These are phyloP conservation scores for Neopelma chrysocephalum DNA, from an alignment of 2,797 vertebrate species.

Conservation along the genomic window DNA sequence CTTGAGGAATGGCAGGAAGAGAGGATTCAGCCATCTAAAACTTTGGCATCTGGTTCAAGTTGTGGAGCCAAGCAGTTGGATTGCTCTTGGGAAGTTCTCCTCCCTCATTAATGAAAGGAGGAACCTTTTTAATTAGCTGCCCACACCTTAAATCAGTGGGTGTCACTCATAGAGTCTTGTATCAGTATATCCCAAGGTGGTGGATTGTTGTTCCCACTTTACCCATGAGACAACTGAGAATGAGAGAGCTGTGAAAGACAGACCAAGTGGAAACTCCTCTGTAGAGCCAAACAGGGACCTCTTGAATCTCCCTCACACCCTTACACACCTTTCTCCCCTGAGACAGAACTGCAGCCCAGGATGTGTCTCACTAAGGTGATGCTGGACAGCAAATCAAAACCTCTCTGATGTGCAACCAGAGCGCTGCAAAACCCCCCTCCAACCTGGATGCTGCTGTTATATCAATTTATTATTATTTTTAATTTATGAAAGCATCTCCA, in stretches of 20 bases:
- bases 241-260: not conserved
- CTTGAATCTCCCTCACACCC: not conserved
- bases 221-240: not conserved
- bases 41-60: not conserved
- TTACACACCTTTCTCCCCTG: not conserved
- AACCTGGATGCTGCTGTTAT: not conserved
- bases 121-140: not conserved
- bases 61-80: not conserved
- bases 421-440: not conserved
- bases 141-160: not conserved
- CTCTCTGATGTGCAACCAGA: not conserved
- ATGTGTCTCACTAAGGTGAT: rapidly evolving
- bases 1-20: not conserved
- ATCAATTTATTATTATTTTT: not conserved
- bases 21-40: not conserved
- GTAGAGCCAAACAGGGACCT: not conserved
- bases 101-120: not conserved
- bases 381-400: not conserved
- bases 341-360: not conserved
- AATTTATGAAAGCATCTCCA: not conserved
- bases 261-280: not conserved
- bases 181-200: not conserved
- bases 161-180: not conserved
- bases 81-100: not conserved
- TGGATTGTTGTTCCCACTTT: not conserved